Conservation (phyloP, 2,113 vertebrate genomes). For the Phodopus roborovskii region DNA sequence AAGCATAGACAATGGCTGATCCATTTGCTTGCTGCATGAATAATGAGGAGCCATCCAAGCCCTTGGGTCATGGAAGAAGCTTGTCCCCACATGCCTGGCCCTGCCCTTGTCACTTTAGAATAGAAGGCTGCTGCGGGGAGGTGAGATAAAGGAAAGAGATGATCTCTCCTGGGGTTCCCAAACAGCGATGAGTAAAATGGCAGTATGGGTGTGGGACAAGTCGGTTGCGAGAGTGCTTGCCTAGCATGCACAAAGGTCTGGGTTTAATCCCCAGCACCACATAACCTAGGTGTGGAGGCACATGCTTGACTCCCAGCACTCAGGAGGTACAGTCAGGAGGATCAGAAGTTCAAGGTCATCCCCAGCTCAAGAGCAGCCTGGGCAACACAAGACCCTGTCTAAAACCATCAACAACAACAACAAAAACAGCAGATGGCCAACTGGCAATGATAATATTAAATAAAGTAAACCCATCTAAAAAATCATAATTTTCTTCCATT, state of each 20-base stretch:
- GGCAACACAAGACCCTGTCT: background rate
- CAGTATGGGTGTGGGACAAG: background rate
- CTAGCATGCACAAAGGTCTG: background rate
- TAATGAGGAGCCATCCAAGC: background rate
- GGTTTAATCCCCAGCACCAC: background rate
- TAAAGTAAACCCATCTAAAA: background rate
- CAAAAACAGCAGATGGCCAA: background rate
- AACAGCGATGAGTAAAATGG: background rate
- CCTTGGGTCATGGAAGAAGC: background rate
- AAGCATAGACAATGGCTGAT: background rate
- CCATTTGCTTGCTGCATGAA: background rate
- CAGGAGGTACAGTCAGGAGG: background rate
- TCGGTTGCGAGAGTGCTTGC: background rate
- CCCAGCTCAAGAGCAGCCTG: background rate
- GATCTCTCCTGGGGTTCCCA: background rate
- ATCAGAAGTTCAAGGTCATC: background rate
- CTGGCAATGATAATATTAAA: background rate
- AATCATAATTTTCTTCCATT: background rate
- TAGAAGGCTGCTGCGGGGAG: background rate
- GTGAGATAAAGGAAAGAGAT: background rate
- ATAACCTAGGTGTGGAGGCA: background rate
- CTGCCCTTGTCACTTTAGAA: background rate
- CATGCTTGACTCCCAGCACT: background rate
- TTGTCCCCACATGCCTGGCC: background rate
- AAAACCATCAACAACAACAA: background rate